Evolutionary conservation across 2,797 vertebrate genomes (phyloP), one percentile per base, ranked within the genome.

Genomic region (Propithecus perrieri): DNA sequence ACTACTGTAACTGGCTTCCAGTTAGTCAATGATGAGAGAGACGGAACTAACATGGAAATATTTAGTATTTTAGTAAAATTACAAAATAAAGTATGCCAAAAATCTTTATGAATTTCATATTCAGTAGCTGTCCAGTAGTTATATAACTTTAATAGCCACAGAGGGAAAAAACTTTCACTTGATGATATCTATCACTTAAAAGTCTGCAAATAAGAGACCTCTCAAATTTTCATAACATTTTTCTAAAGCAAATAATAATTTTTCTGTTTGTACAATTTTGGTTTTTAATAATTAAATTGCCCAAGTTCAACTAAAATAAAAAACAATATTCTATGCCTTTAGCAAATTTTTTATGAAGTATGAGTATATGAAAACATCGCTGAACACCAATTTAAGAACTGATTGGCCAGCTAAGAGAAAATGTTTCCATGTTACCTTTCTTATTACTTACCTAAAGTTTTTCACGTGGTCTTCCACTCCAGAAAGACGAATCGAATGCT

Each of bases 391-490:
- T 38, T 65, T 63, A 89, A 85, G 83, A 94, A 48, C 17, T 26
- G 41, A 43, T 1, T 46, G 57, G 76, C n/a, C n/a, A 84, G 24
- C 2, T 1, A 81, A 14, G 2, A 94, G 8, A 71, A 53, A 78
- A 75, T 17, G 10, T 38, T 69, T 74, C 57, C 71, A 5, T 11
- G 22, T 15, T 50, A 38, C 28, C 53, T 48, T 14, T 24, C 9
- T 26, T 28, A 38, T 57, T 5, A 72, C 24, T 95, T 99, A 99
- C 99, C 99, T 99, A 86, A 99, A 99, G 97, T 99, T 99, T 97
- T 99, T 99, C 98, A 99, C 98, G 0, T 99, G 99, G 98, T 99
- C 99, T 97, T 99, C 99, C 20, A 99, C 99, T 41, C 99, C 99
- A 0, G 99, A 99, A 95, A 99, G 99, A 59, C 99, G 99, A 95